Conservation (phyloP, 2,888 invertebrate species). For the Limnephilus marmoratus region DNA sequence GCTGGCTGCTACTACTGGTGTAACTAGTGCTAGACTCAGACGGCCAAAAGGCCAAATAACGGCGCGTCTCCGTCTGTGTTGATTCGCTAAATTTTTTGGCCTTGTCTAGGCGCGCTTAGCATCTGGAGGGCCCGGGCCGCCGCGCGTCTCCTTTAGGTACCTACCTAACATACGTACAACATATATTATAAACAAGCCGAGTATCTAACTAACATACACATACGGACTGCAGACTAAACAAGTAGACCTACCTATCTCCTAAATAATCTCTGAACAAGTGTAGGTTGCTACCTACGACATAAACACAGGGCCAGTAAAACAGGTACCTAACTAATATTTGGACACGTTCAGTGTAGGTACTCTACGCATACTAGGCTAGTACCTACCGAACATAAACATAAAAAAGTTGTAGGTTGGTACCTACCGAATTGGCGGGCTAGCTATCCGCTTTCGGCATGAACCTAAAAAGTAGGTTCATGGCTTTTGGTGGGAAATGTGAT, state of each 20-base stretch:
- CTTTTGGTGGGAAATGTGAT: not conserved
- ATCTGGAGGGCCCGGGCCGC: conserved; percentile 39
- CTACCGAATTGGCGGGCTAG: not conserved
- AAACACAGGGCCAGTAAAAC: not conserved
- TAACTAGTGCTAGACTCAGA: conserved; percentile 3
- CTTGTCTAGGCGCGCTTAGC: conserved; percentile 57
- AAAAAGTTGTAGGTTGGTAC: not conserved
- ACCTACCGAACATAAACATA: not conserved
- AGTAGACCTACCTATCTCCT: not conserved
- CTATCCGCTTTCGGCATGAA: not conserved
- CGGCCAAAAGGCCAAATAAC: conserved; percentile 63
- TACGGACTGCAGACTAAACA: too few relatives aligned
- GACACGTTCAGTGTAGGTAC: not conserved
- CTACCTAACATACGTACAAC: not conserved
- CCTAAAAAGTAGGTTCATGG: too few relatives aligned
- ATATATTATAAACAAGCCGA: not conserved
- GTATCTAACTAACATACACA: not conserved
- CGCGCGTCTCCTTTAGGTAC: conserved; percentile 7
- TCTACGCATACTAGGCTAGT: not conserved
- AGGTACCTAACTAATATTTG: not conserved
- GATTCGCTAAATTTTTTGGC: conserved; percentile 61
- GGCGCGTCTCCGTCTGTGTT: conserved; percentile 58
- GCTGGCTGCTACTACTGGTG: not conserved
- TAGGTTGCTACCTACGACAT: not conserved
- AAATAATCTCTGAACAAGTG: not conserved